phyloP scores from a whole-genome alignment of 2,113 vertebrate genomes.

The Dicrurus megarhynchus region DNA sequence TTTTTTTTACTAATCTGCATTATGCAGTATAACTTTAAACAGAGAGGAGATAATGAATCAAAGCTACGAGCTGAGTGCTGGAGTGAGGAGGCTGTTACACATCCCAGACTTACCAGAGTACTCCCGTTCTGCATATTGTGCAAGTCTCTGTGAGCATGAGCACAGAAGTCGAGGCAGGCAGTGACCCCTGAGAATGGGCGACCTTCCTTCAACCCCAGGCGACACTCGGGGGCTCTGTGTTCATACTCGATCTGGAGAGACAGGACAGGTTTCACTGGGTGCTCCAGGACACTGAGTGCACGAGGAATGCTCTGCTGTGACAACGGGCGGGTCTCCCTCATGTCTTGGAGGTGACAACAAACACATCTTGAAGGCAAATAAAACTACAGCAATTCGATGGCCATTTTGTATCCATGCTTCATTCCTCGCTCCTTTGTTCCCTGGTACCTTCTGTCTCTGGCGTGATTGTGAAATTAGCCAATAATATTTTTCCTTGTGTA shows the following conservation, averaged over 20 bases:
- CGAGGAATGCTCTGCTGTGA: background rate
- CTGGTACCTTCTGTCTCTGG: background rate
- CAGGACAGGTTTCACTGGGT: background rate
- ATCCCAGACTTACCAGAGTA: conserved; percentile 83
- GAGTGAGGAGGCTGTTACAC: background rate
- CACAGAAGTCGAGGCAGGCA: conserved; percentile 95
- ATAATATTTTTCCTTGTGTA: background rate
- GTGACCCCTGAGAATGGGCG: conserved; percentile 97
- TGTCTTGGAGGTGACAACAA: background rate
- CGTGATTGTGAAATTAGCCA: background rate
- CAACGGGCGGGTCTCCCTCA: background rate
- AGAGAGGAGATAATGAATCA: background rate
- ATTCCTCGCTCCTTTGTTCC: background rate
- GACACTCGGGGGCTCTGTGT: conserved; percentile 89
- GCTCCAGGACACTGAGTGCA: background rate
- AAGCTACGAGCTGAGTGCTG: background rate
- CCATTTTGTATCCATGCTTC: background rate
- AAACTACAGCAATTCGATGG: background rate
- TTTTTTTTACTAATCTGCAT: background rate
- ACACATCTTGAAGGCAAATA: background rate
- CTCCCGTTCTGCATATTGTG: conserved; percentile 97
- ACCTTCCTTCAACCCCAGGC: conserved; percentile 89
- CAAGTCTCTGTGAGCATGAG: conserved; percentile 94
- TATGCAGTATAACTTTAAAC: background rate
- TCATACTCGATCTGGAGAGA: conserved; percentile 88